Percentiles rank a stretch among this genome's conserved stretches.
Evolutionary conservation across 2,113 vertebrate genomes (phyloP).

Genomic region (Verasper variegatus): DNA sequence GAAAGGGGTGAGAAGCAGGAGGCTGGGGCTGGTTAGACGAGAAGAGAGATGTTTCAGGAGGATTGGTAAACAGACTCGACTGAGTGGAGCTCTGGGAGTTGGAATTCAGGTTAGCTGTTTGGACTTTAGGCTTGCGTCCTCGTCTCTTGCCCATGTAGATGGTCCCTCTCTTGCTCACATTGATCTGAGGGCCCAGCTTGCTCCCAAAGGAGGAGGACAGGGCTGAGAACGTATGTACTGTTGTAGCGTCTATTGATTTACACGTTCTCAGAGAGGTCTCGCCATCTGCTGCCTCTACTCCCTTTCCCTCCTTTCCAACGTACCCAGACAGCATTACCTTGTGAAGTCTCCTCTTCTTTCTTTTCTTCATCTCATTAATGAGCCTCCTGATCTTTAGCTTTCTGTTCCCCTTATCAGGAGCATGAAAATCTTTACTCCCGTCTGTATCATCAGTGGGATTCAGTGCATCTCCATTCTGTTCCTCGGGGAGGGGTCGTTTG

Average conservation of each 20-base stretch:
- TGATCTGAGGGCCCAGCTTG: constrained; percentile 95
- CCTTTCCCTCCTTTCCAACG: constrained; percentile 49
- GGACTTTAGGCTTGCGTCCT: constrained; percentile 94
- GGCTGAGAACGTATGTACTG: constrained; percentile 88
- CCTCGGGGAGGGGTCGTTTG: constrained; percentile 83
- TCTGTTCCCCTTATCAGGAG: constrained; percentile 85
- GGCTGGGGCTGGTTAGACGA: constrained; percentile 79
- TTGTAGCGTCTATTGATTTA: constrained; percentile 85
- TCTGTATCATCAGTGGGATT: constrained; percentile 69
- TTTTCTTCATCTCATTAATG: constrained; percentile 96
- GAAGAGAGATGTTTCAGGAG: constrained; percentile 82
- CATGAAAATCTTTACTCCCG: constrained; percentile 80
- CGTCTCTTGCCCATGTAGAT: constrained; percentile 99
- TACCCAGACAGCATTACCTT: constrained; percentile 86
- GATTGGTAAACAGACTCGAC: constrained; percentile 72
- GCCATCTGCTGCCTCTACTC: constrained; percentile 37
- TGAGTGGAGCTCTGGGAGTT: constrained; percentile 60
- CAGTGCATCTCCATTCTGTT: constrained; percentile 44
- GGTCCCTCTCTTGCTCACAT: constrained; percentile 98
- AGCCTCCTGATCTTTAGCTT: constrained; percentile 93
- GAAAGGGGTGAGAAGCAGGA: constrained; percentile 84
- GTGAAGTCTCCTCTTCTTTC: constrained; percentile 92
- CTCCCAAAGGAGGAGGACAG: constrained; percentile 93
- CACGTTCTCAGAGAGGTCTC: constrained; percentile 54
- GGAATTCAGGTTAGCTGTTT: constrained; percentile 36